These are phyloP conservation scores for Nebria salina DNA, from an alignment of 2,888 invertebrate genomes.

Conservation along the genomic window DNA sequence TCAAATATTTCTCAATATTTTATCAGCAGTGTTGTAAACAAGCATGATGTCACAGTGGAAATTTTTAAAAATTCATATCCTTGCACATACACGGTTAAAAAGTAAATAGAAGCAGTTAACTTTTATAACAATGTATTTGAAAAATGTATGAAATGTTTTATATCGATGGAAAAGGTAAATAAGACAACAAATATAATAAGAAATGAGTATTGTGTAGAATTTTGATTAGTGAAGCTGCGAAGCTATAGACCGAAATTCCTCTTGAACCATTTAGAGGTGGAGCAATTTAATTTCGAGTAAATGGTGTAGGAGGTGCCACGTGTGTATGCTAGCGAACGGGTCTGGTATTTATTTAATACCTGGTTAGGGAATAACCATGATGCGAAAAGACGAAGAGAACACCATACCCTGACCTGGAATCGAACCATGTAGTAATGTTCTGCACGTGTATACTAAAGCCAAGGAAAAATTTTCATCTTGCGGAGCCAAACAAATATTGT, in stretches of 20 bases:
- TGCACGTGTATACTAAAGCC: background rate
- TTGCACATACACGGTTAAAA: no score
- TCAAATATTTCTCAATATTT: no score
- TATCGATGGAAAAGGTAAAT: background rate
- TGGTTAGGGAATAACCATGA: background rate
- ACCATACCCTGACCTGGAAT: background rate
- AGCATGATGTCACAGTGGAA: no score
- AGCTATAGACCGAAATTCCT: constrained; percentile 22
- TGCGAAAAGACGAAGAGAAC: background rate
- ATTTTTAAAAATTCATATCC: no score
- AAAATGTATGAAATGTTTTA: no score
- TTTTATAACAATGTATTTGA: no score
- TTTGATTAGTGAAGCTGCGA: constrained; percentile 3
- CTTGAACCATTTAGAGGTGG: constrained; percentile 13
- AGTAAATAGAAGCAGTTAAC: no score
- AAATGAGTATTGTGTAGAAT: background rate
- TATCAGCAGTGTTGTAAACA: no score
- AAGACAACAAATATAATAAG: background rate
- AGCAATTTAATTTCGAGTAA: constrained; percentile 27
- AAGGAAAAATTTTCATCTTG: background rate
- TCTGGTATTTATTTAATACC: background rate
- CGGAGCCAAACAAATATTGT: background rate
- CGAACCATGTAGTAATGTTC: background rate
- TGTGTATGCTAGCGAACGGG: background rate
- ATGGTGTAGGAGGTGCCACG: constrained; percentile 4